phyloP scores from a whole-genome alignment of 2,797 vertebrate genomes.

The Aplochiton taeniatus region DNA sequence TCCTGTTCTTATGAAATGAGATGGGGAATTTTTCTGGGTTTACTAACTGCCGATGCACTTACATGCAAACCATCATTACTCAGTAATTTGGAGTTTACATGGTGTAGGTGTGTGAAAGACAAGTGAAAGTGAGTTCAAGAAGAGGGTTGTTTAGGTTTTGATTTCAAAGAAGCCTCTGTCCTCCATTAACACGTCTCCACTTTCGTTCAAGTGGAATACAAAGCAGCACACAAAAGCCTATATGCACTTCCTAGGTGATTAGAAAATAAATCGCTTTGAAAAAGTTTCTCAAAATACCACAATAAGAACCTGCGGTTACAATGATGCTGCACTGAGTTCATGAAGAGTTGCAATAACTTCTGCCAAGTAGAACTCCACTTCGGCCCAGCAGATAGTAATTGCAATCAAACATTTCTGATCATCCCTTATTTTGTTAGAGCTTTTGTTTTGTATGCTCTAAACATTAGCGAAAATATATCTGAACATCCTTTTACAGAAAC shows the following conservation, averaged over 20 bases:
- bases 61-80: conserved; percentile 30
- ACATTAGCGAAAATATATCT: conserved; percentile 18
- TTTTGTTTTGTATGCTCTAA: conserved; percentile 7
- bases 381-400: too few species aligned
- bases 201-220: conserved; percentile 60
- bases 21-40: conserved; percentile 60
- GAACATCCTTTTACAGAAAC: conserved; percentile 7
- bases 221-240: too few species aligned
- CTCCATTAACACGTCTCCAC: conserved; percentile 61
- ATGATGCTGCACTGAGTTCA: too few species aligned
- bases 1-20: conserved; percentile 50
- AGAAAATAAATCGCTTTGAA: too few species aligned
- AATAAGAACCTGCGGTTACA: too few species aligned
- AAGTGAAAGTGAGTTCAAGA: too few species aligned
- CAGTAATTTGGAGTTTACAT: conserved; percentile 7
- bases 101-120: neutral
- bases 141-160: conserved; percentile 33
- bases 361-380: too few species aligned
- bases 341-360: too few species aligned
- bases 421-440: too few species aligned
- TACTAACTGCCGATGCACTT: conserved; percentile 36
- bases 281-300: too few species aligned
- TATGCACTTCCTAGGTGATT: too few species aligned
- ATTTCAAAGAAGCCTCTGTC: conserved; percentile 44
- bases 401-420: too few species aligned